Evolutionary conservation across 2,113 vertebrate genomes (phyloP).

Genomic region (Campylomormyrus numenius): DNA sequence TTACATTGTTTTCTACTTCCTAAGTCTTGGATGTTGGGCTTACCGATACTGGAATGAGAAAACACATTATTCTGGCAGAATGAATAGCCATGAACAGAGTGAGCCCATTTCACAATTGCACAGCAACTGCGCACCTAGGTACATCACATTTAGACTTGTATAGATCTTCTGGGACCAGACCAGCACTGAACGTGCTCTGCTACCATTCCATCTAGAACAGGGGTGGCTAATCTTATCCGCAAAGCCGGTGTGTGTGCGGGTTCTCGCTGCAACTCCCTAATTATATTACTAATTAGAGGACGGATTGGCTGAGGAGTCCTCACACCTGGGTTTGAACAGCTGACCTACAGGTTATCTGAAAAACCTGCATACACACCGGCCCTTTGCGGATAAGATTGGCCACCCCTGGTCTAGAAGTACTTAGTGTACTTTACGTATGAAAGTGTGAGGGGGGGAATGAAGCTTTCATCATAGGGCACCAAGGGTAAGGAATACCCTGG

Average conservation of each 20-base stretch:
- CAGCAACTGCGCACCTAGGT: background rate
- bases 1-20: background rate
- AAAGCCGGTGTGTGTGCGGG: too few relatives aligned
- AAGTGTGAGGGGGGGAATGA: background rate
- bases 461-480: background rate
- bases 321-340: too few relatives aligned
- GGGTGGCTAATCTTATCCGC: too few relatives aligned
- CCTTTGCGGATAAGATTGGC: too few relatives aligned
- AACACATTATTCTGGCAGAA: background rate
- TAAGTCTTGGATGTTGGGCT: background rate
- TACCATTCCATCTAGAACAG: background rate
- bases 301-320: too few relatives aligned
- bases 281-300: too few relatives aligned
- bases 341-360: too few relatives aligned
- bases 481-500: background rate
- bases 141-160: background rate
- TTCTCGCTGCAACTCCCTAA: too few relatives aligned
- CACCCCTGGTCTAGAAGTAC: background rate
- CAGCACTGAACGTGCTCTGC: background rate
- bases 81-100: background rate
- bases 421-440: background rate
- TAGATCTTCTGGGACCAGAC: background rate
- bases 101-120: background rate
- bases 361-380: too few relatives aligned
- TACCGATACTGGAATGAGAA: background rate